A percentile compares a stretch with the other conserved stretches of the same genome.
Conservation (phyloP, 2,113 vertebrate genomes). For the Pelobates fuscus region DNA sequence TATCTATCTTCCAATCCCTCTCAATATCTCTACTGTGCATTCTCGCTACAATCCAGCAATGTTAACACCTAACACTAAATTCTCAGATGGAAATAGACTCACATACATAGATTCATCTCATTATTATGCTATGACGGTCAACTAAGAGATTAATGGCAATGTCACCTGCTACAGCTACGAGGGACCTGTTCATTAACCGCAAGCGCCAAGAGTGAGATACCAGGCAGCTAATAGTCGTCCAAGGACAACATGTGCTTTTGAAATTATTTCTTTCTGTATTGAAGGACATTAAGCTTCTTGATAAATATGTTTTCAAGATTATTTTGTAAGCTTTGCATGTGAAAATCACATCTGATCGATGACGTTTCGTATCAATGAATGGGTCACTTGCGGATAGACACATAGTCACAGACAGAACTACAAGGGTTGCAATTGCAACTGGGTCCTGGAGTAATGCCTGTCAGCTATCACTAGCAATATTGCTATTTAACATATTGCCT, state of each 20-base stretch:
- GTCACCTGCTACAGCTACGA: conserved; percentile 77
- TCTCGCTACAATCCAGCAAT: too few relatives aligned
- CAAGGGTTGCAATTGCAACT: too few relatives aligned
- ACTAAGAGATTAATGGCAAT: conserved; percentile 80
- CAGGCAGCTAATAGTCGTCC: conserved; percentile 76
- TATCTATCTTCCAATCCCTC: too few relatives aligned
- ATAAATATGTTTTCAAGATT: conserved; percentile 76
- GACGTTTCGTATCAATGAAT: conserved; percentile 87
- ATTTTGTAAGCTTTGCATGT: conserved; percentile 83
- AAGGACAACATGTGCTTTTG: conserved; percentile 81
- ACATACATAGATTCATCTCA: conserved; percentile 65
- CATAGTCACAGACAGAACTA: too few relatives aligned
- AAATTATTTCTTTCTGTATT: conserved; percentile 82
- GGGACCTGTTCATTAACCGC: conserved; percentile 82
- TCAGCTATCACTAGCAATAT: too few relatives aligned
- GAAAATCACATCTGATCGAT: conserved; percentile 82
- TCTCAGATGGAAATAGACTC: conserved; percentile 64
- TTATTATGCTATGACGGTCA: conserved; percentile 75
- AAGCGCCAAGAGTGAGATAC: conserved; percentile 80
- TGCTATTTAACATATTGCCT: too few relatives aligned
- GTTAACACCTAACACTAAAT: conserved; percentile 72
- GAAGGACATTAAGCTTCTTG: conserved; percentile 79
- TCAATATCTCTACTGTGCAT: too few relatives aligned
- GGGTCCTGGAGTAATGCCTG: too few relatives aligned
- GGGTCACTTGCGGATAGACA: conserved; percentile 83